Conservation (phyloP, 2,797 vertebrate genomes). For the Alca torda region DNA sequence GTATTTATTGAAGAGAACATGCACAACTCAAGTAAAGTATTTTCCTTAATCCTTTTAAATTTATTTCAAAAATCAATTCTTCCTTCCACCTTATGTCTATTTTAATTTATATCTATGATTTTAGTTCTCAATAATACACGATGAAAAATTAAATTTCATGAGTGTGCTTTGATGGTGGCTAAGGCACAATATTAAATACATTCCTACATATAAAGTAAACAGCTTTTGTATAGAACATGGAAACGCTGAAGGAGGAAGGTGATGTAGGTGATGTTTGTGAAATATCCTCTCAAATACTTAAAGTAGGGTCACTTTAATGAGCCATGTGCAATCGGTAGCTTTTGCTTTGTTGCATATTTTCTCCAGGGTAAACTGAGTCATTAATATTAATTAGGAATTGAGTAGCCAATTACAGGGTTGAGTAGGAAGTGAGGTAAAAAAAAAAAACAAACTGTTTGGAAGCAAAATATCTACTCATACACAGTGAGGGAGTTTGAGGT, state of each 20-base stretch:
- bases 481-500: not conserved
- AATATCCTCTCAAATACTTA: conserved; percentile 10
- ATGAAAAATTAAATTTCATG: not conserved
- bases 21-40: not conserved
- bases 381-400: conserved; percentile 51
- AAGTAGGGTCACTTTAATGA: conserved; percentile 33
- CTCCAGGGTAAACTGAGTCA: conserved; percentile 17
- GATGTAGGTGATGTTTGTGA: not conserved
- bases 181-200: not conserved
- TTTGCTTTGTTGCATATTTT: conserved; percentile 19
- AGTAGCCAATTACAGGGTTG: conserved; percentile 27
- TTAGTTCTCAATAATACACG: not conserved
- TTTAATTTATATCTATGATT: not conserved
- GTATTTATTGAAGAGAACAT: not conserved
- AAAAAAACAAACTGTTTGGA: not conserved
- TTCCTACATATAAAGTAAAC: not conserved
- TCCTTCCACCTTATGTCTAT: not conserved
- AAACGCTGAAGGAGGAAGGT: not conserved
- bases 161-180: not conserved
- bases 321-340: not conserved
- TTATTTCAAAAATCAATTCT: not conserved
- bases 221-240: not conserved
- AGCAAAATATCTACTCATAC: not conserved
- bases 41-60: not conserved
- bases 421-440: conserved; percentile 24